Conservation (phyloP, 2,888 invertebrate species). For the Tenthredo amoena region DNA sequence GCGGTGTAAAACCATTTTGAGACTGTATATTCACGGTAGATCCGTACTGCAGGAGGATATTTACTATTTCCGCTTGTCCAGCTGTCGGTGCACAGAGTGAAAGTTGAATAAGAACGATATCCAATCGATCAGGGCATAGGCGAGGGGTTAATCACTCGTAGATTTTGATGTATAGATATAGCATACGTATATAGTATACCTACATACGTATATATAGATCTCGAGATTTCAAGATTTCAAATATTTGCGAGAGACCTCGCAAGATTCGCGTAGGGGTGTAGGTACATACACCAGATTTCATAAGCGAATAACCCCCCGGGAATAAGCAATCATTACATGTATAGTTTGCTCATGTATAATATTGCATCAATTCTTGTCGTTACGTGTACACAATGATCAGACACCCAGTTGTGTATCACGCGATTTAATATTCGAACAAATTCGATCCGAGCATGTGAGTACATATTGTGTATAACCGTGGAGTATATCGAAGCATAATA, state of each 20-base stretch:
- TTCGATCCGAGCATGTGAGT: not conserved
- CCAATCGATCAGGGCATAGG: not conserved
- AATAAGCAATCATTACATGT: too few species aligned
- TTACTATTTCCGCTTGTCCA: constrained; percentile 96
- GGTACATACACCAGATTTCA: too few species aligned
- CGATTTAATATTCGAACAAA: not conserved
- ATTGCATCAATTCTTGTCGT: not conserved
- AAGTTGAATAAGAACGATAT: constrained; percentile 46
- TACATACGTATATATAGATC: not conserved
- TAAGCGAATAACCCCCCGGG: too few species aligned
- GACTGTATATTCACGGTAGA: constrained; percentile 98
- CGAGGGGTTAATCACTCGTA: too few species aligned
- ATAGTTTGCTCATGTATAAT: not conserved
- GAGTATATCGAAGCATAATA: not conserved
- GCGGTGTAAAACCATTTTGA: constrained; percentile 97
- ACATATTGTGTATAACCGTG: too few species aligned
- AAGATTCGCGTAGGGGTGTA: too few species aligned
- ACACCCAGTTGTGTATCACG: not conserved
- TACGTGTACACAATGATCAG: not conserved
- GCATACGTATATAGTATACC: not conserved
- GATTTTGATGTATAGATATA: too few species aligned
- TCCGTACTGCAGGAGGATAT: constrained; percentile 92
- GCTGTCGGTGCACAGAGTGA: constrained; percentile 79
- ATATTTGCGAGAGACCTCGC: too few species aligned
- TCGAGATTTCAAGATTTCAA: too few species aligned